Percentiles rank a stretch among this genome's conserved stretches.
Evolutionary conservation across 2,888 invertebrate genomes (phyloP).

Genomic region (Acleris cristana): DNA sequence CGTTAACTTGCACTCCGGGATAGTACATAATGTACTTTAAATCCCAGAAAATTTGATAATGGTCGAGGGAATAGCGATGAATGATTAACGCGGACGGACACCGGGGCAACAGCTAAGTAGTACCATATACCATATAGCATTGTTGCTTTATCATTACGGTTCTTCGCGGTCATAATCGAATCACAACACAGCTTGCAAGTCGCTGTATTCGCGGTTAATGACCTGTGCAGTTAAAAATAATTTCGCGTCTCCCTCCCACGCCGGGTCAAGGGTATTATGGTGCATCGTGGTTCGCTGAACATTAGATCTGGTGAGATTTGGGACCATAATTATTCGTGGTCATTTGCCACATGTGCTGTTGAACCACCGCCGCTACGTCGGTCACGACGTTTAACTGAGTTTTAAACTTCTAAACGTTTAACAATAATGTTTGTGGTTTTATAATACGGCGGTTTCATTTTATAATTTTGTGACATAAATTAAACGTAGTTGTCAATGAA

Average conservation of each 20-base stretch:
- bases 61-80: too few species aligned
- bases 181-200: conserved; percentile 50
- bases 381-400: not conserved
- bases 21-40: too few species aligned
- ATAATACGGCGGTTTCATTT: not conserved
- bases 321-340: conserved; percentile 48
- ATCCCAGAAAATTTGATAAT: too few species aligned
- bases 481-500: too few species aligned
- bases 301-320: conserved; percentile 41
- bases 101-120: too few species aligned
- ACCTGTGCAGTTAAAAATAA: conserved; percentile 69
- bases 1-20: too few species aligned
- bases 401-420: not conserved
- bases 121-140: not conserved
- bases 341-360: conserved; percentile 35
- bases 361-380: conserved; percentile 35
- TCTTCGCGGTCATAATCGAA: conserved; percentile 38
- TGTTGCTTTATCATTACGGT: conserved; percentile 20
- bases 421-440: not conserved
- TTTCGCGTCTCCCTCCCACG: conserved; percentile 64
- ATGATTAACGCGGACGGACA: too few species aligned
- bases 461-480: too few species aligned
- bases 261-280: conserved; percentile 66
- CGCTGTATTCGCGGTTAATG: conserved; percentile 61
- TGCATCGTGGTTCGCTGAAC: conserved; percentile 40